Conservation (phyloP, 2,797 vertebrate species). For the Setipinna tenuifilis region DNA sequence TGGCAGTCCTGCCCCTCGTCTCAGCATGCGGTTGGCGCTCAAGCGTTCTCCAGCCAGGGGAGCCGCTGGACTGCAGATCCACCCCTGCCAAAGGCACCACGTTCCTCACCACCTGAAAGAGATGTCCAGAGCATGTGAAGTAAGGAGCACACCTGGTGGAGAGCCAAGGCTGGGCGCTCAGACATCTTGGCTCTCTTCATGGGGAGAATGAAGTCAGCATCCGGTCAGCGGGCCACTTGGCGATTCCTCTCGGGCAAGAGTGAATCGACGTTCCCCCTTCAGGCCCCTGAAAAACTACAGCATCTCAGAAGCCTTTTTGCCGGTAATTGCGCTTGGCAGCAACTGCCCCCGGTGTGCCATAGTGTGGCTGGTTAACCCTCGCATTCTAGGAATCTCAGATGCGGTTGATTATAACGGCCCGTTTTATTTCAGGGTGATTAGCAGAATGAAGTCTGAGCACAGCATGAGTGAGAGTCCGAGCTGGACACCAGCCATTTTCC, state of each 20-base stretch:
- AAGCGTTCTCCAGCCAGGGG: neutral
- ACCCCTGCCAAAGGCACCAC: neutral
- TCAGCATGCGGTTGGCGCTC: neutral
- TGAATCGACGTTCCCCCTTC: neutral
- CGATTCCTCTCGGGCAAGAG: neutral
- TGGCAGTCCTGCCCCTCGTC: neutral
- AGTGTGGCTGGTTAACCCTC: neutral
- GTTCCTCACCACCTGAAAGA: neutral
- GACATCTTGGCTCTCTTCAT: neutral
- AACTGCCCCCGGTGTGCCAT: neutral
- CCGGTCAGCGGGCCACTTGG: neutral
- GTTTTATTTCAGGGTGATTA: slow-evolving; percentile 20
- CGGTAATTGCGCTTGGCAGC: slow-evolving; percentile 16
- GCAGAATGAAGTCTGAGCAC: slow-evolving; percentile 12
- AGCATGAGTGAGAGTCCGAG: slow-evolving; percentile 1
- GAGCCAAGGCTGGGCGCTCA: neutral
- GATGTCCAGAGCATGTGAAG: neutral
- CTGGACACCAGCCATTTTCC: slow-evolving; percentile 42
- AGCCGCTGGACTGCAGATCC: neutral
- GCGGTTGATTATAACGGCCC: neutral
- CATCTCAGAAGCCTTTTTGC: slow-evolving; percentile 5
- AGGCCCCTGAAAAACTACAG: neutral
- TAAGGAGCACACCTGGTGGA: neutral
- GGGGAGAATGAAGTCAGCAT: neutral
- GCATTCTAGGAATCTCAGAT: neutral